Percentiles rank a stretch among this genome's conserved stretches.
These are phyloP conservation scores for Diadema setosum DNA, from an alignment of 35 echinoderm and acorn worm genomes.

Conservation along the genomic window DNA sequence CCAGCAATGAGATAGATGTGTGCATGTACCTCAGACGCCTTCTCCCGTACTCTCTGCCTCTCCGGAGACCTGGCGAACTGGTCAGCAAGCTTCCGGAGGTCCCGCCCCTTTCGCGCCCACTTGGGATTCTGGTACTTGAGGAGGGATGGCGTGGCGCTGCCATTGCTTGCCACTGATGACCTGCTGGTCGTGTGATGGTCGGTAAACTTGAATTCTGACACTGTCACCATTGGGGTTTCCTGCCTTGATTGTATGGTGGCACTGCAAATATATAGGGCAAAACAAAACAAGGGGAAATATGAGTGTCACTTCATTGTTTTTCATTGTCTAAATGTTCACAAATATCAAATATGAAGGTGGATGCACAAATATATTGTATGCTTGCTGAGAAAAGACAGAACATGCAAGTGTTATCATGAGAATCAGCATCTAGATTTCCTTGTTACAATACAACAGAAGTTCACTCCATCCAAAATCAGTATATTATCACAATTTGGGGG, in stretches of 20 bases:
- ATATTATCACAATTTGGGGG: too few species aligned
- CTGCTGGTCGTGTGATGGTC: background rate
- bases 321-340: too few species aligned
- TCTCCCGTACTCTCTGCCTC: background rate
- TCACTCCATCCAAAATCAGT: too few species aligned
- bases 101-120: conserved; percentile 2
- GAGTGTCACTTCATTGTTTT: too few species aligned
- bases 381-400: too few species aligned
- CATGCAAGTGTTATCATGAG: too few species aligned
- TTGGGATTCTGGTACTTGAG: background rate
- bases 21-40: background rate
- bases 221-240: background rate
- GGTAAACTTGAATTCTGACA: background rate
- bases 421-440: too few species aligned
- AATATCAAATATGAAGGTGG: too few species aligned
- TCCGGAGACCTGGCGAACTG: background rate
- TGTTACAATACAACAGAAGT: too few species aligned
- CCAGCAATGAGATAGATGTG: too few species aligned
- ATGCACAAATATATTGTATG: too few species aligned
- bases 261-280: background rate
- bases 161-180: background rate
- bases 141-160: background rate
- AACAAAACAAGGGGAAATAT: background rate
- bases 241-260: background rate
- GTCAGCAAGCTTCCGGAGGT: background rate